phyloP scores from a whole-genome alignment of 2,888 invertebrate species.

The Flexamia atlantica region DNA sequence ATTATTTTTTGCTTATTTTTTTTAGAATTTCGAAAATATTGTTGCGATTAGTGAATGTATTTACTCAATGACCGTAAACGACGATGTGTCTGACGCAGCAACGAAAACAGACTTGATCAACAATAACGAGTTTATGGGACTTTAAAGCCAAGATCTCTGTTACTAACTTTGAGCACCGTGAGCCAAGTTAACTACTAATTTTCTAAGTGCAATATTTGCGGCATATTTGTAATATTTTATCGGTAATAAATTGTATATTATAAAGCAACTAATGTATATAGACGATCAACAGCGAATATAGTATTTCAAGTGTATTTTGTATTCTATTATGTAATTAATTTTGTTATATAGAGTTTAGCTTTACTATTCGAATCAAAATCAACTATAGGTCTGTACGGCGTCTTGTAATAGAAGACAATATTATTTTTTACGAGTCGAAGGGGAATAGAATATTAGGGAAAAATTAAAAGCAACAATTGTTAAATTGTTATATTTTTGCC shows the following conservation, averaged over 20 bases:
- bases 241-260: slow-evolving; percentile 44
- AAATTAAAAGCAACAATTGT: too few relatives aligned
- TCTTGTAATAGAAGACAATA: slow-evolving; percentile 1
- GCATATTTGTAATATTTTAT: slow-evolving; percentile 58
- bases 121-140: slow-evolving; percentile 1
- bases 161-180: slow-evolving; percentile 16
- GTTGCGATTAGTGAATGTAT: too few relatives aligned
- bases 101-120: slow-evolving; percentile 11
- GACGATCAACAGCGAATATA: slow-evolving; percentile 55
- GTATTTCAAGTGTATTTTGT: slow-evolving; percentile 56
- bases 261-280: slow-evolving; percentile 54
- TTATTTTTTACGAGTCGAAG: neutral
- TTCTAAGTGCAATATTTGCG: slow-evolving; percentile 58
- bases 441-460: neutral
- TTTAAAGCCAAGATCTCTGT: neutral
- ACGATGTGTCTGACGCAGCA: neutral
- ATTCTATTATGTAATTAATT: slow-evolving; percentile 58
- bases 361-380: slow-evolving; percentile 52
- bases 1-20: neutral
- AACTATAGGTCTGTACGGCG: neutral
- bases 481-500: too few relatives aligned
- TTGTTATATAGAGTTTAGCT: slow-evolving; percentile 54
- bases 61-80: neutral
- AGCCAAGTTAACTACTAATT: slow-evolving; percentile 51
- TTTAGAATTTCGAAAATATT: neutral